Percentiles rank a stretch among this genome's conserved stretches.
phyloP scores from a whole-genome alignment of 1,140 invertebrate species.

The Aradophagus sp. region DNA sequence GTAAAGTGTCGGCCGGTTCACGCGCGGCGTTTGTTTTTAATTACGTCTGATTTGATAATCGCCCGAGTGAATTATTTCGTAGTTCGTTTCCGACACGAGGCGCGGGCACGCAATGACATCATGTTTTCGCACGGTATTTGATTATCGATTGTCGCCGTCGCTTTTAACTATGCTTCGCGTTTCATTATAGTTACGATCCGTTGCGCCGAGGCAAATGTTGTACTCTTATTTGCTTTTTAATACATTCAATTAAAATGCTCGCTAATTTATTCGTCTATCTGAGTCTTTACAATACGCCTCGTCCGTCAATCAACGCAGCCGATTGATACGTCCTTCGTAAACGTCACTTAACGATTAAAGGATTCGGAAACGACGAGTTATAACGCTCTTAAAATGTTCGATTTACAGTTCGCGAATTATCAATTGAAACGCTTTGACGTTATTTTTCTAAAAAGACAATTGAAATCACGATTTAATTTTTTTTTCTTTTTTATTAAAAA shows the following conservation, averaged over 20 bases:
- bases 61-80: conserved; percentile 10
- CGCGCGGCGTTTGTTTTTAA: conserved; percentile 39
- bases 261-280: conserved; percentile 8
- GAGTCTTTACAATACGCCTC: neutral
- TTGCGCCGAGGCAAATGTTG: conserved; percentile 6
- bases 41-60: conserved; percentile 24
- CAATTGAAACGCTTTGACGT: no score
- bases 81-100: conserved; percentile 20
- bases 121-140: conserved; percentile 31
- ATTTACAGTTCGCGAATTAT: no score
- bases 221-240: conserved; percentile 26
- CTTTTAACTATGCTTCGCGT: conserved; percentile 22
- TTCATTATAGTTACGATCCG: conserved; percentile 19
- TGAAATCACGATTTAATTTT: no score
- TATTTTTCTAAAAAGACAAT: no score
- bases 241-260: conserved; percentile 14
- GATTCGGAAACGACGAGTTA: no score
- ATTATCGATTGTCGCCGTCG: conserved; percentile 22
- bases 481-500: no score
- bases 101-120: conserved; percentile 10
- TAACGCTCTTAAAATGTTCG: no score
- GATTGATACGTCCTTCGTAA: no score
- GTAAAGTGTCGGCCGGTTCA: no score
- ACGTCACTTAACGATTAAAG: no score
- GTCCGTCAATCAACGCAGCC: no score